phyloP scores from a whole-genome alignment of 2,113 vertebrate species.

The human region DNA sequence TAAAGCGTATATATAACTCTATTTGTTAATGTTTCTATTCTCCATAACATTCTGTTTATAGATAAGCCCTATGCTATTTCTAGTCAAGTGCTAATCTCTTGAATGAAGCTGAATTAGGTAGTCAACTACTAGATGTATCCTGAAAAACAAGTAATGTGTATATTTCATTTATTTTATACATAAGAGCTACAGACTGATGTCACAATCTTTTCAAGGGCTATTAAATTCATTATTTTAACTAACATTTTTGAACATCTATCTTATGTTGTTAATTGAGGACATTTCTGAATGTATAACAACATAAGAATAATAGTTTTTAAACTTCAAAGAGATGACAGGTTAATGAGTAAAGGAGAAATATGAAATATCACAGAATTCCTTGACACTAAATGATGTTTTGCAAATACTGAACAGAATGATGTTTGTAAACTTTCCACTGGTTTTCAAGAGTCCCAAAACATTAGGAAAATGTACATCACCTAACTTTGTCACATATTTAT shows the following conservation, averaged over 20 bases:
- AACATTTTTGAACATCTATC: background rate
- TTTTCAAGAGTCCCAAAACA: background rate
- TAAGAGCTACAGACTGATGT: background rate
- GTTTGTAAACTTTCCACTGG: background rate
- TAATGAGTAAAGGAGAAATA: background rate
- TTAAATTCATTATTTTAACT: background rate
- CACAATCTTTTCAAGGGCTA: background rate
- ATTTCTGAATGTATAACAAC: background rate
- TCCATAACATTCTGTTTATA: background rate
- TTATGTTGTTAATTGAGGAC: background rate
- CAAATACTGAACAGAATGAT: background rate
- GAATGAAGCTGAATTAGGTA: background rate
- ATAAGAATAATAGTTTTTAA: background rate
- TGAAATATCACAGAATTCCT: background rate
- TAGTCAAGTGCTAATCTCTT: background rate
- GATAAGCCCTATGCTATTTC: background rate
- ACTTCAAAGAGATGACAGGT: background rate
- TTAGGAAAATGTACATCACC: no score
- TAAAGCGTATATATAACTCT: background rate
- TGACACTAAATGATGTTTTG: background rate
- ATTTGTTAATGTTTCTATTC: background rate
- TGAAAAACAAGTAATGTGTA: background rate
- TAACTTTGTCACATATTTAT: background rate
- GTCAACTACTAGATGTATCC: background rate
- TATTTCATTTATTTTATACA: background rate